Evolutionary conservation across 2,888 invertebrate genomes (phyloP).

Genomic region (Phalangium opilio): DNA sequence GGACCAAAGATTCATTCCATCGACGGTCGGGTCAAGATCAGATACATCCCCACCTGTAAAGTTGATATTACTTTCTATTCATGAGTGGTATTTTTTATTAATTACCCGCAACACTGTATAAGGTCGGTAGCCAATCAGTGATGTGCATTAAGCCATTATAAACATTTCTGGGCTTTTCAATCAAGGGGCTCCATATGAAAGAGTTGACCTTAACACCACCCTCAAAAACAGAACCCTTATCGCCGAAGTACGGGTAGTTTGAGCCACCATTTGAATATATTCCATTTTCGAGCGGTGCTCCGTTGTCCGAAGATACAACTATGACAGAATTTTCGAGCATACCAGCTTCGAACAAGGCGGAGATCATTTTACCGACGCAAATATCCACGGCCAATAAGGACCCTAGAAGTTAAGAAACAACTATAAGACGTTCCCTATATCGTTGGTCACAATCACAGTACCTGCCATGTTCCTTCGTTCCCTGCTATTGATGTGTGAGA

Average conservation of each 20-base stretch:
- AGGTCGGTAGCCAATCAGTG: constrained; percentile 33
- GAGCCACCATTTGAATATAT: constrained; percentile 46
- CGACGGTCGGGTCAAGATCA: constrained; percentile 1
- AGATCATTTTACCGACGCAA: constrained; percentile 60
- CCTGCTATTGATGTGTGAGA: constrained; percentile 49
- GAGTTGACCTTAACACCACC: constrained; percentile 73
- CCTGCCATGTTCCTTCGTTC: constrained; percentile 47
- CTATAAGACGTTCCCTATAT: not conserved
- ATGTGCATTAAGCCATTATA: constrained; percentile 30
- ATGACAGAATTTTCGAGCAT: constrained; percentile 69
- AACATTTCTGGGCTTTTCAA: constrained; percentile 37
- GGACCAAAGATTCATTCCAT: constrained; percentile 16
- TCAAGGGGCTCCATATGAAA: constrained; percentile 56
- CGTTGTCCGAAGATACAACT: constrained; percentile 76
- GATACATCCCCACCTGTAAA: constrained; percentile 6
- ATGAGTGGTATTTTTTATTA: too few relatives aligned
- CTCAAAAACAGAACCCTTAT: constrained; percentile 59
- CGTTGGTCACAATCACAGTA: not conserved
- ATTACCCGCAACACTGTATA: constrained; percentile 30
- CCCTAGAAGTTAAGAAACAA: constrained; percentile 39
- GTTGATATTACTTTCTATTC: too few relatives aligned
- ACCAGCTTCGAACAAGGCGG: constrained; percentile 45
- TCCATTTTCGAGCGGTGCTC: constrained; percentile 37
- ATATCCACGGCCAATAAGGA: constrained; percentile 68
- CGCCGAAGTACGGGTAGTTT: constrained; percentile 40